These are phyloP conservation scores for Diploptera punctata DNA, from an alignment of 2,888 invertebrate genomes.

Conservation along the genomic window DNA sequence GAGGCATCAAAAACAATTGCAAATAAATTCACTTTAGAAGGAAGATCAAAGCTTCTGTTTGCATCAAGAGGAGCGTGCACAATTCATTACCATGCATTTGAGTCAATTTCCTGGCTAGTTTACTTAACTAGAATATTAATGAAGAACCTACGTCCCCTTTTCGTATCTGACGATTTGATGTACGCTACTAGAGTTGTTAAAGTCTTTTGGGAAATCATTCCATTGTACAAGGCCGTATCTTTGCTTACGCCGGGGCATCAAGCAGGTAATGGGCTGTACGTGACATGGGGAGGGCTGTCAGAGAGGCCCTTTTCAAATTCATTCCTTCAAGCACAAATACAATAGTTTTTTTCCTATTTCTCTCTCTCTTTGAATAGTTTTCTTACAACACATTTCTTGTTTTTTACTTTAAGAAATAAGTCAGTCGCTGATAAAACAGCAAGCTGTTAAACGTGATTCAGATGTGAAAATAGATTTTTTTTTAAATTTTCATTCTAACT, in stretches of 20 bases:
- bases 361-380: not conserved
- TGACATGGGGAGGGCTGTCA: constrained; percentile 34
- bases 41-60: too few species aligned
- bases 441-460: too few species aligned
- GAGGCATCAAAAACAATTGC: too few species aligned
- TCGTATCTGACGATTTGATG: constrained; percentile 14
- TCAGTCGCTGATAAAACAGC: not conserved
- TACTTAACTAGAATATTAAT: constrained; percentile 16
- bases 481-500: too few species aligned
- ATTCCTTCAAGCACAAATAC: not conserved
- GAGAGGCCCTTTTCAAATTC: not conserved
- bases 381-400: not conserved
- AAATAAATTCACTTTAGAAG: too few species aligned
- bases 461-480: too few species aligned
- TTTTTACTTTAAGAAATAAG: not conserved
- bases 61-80: not conserved
- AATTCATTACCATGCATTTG: constrained; percentile 18
- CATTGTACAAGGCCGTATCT: constrained; percentile 31
- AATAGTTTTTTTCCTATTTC: not conserved
- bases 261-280: constrained; percentile 35
- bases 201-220: constrained; percentile 35
- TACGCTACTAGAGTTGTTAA: not conserved
- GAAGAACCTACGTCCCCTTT: constrained; percentile 5
- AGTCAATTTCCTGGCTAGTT: constrained; percentile 6
- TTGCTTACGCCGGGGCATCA: constrained; percentile 27